A percentile compares a stretch with the other conserved stretches of the same genome.
Evolutionary conservation across 92 coral and sea anemone genomes (phyloP).

Genomic region (Epizoanthus rinbou): DNA sequence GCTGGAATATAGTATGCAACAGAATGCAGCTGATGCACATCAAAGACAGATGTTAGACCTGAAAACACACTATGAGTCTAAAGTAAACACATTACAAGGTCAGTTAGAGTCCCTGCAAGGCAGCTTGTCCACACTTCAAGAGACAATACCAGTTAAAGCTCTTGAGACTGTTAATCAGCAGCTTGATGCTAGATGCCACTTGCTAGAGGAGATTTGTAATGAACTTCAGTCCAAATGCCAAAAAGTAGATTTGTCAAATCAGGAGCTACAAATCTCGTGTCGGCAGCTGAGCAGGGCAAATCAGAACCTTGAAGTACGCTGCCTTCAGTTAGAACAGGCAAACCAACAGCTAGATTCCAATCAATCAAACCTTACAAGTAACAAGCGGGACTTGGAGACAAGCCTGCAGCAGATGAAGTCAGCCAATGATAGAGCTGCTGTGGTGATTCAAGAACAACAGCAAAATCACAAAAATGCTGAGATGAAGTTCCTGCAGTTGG

Average conservation of each 20-base stretch:
- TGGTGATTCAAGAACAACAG: constrained; percentile 65
- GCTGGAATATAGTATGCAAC: constrained; percentile 1
- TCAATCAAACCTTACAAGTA: constrained; percentile 52
- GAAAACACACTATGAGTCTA: constrained; percentile 63
- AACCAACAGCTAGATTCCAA: constrained; percentile 51
- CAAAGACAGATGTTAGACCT: constrained; percentile 51
- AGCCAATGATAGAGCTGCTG: constrained; percentile 59
- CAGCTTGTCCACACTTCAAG: constrained; percentile 70
- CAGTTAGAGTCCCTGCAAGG: constrained; percentile 63
- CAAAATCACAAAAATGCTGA: constrained; percentile 65
- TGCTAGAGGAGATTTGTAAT: constrained; percentile 75
- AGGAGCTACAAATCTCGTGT: constrained; percentile 70
- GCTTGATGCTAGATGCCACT: constrained; percentile 74
- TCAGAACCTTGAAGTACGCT: constrained; percentile 79
- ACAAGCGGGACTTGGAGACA: constrained; percentile 50
- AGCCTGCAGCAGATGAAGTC: constrained; percentile 62
- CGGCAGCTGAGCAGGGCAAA: constrained; percentile 69
- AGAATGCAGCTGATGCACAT: constrained; percentile 15
- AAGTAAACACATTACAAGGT: constrained; percentile 60
- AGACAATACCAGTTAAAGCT: constrained; percentile 75
- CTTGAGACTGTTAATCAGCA: constrained; percentile 79
- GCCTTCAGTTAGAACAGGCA: constrained; percentile 70
- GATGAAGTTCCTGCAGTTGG: constrained; percentile 54
- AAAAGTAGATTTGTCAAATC: constrained; percentile 61
- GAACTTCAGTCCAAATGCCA: constrained; percentile 74